Percentiles rank a stretch among this genome's conserved stretches.
Evolutionary conservation across 2,888 invertebrate species (phyloP).

Genomic region (Podabrus alpinus): DNA sequence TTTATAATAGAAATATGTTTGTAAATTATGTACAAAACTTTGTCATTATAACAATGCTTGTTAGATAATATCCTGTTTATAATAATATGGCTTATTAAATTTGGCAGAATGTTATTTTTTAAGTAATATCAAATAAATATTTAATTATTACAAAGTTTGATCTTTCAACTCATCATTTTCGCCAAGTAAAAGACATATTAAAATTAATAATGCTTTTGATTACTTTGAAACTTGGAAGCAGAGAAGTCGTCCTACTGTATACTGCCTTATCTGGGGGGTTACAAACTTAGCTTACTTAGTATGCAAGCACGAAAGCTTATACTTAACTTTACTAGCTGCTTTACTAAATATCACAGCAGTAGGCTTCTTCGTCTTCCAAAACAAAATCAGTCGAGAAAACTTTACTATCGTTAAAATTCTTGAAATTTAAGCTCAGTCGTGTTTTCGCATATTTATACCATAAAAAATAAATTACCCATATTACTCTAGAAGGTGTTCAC

Average conservation of each 20-base stretch:
- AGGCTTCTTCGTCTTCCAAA: background rate
- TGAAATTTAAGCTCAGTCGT: background rate
- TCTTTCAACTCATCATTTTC: constrained; percentile 44
- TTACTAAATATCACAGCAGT: constrained; percentile 17
- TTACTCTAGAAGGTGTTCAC: background rate
- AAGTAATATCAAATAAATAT: constrained; percentile 7
- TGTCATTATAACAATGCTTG: background rate
- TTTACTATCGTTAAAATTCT: constrained; percentile 9
- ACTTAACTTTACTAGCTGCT: constrained; percentile 39
- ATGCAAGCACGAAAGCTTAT: constrained; percentile 42
- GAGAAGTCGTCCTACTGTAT: constrained; percentile 35
- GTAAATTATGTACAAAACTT: background rate
- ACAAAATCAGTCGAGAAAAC: constrained; percentile 6
- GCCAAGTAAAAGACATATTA: constrained; percentile 43
- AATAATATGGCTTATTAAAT: background rate
- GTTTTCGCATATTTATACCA: background rate
- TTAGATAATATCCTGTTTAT: background rate
- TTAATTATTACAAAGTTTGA: constrained; percentile 43
- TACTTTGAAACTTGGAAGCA: constrained; percentile 47
- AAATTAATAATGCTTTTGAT: constrained; percentile 50
- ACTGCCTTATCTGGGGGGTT: constrained; percentile 28
- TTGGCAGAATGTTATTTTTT: background rate
- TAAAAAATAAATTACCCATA: background rate
- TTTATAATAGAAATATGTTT: background rate
- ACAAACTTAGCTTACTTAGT: constrained; percentile 38